Percentiles rank a stretch among this genome's conserved stretches.
These are phyloP conservation scores for Ostrea edulis DNA, from an alignment of 1,140 invertebrate genomes.

Conservation along the genomic window DNA sequence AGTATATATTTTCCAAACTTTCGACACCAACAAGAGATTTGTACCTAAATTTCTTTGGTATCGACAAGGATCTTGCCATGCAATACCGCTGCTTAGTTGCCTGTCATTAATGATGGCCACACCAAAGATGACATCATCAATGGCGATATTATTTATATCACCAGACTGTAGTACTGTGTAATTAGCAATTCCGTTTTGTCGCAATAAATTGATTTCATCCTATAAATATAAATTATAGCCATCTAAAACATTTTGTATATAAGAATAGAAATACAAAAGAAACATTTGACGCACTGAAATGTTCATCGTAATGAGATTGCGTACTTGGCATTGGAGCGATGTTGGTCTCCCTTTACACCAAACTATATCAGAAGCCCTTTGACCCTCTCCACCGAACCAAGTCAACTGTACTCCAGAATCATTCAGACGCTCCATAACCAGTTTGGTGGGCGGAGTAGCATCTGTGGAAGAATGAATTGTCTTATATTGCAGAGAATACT, in stretches of 20 bases:
- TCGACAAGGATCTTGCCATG: neutral
- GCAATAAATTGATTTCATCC: neutral
- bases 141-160: neutral
- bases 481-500: too few relatives aligned
- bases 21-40: neutral
- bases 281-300: neutral
- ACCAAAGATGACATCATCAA: constrained; percentile 1
- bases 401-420: neutral
- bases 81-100: neutral
- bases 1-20: too few relatives aligned
- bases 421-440: neutral
- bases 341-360: neutral
- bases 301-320: neutral
- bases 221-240: neutral
- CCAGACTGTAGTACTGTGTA: neutral
- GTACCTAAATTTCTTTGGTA: neutral
- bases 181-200: neutral
- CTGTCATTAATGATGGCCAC: neutral
- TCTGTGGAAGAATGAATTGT: neutral
- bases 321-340: neutral
- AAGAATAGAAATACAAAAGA: neutral
- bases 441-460: neutral
- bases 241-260: too few relatives aligned
- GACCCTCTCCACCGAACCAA: neutral
- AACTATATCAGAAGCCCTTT: neutral